A percentile compares a stretch with the other conserved stretches of the same genome.
phyloP scores from a whole-genome alignment of 2,113 vertebrate genomes.

The Lota lota region DNA sequence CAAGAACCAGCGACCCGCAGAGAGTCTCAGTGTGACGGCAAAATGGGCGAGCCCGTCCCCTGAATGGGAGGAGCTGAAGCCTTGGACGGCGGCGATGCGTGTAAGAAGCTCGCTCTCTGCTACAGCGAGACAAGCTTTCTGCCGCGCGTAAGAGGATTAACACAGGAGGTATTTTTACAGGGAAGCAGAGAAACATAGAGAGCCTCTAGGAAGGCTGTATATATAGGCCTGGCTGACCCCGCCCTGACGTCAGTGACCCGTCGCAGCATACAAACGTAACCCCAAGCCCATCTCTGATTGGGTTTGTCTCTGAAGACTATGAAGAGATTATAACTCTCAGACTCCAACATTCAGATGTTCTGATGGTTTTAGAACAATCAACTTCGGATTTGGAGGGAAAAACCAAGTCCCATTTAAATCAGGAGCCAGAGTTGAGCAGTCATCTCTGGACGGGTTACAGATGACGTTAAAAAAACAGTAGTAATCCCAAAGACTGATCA shows the following conservation, averaged over 20 bases:
- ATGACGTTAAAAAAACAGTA: not conserved
- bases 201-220: not conserved
- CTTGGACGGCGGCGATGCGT: not conserved
- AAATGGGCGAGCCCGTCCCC: constrained; percentile 10
- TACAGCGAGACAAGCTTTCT: no score
- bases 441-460: not conserved
- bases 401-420: not conserved
- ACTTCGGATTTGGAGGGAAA: not conserved
- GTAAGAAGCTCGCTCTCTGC: not conserved
- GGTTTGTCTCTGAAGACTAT: not conserved
- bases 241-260: not conserved
- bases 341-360: not conserved
- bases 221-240: not conserved
- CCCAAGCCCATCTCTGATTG: not conserved
- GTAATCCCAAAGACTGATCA: not conserved
- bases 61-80: not conserved
- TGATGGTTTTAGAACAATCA: not conserved
- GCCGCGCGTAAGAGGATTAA: not conserved
- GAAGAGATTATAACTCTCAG: not conserved
- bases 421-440: not conserved
- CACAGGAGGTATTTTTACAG: not conserved
- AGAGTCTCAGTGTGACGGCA: not conserved
- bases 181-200: not conserved
- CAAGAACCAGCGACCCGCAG: not conserved
- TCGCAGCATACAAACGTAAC: not conserved